Evolutionary conservation across 2,888 invertebrate genomes (phyloP).

Genomic region (Chouioia cunea): DNA sequence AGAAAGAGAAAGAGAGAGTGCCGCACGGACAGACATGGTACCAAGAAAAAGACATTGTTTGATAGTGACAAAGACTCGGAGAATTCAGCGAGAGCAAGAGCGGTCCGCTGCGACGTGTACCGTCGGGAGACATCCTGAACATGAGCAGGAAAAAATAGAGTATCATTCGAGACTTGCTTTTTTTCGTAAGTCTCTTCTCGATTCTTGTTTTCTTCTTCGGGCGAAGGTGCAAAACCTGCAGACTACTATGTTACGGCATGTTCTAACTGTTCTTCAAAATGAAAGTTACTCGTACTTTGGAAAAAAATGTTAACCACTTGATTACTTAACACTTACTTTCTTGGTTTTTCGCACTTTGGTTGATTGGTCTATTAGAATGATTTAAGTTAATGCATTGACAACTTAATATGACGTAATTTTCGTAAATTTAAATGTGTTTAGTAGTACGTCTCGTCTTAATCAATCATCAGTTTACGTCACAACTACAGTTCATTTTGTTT

Average conservation of each 20-base stretch:
- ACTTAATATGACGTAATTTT: too few species aligned
- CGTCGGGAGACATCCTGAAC: slow-evolving; percentile 18
- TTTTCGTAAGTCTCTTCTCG: too few species aligned
- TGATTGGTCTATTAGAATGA: too few species aligned
- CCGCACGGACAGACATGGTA: slow-evolving; percentile 27
- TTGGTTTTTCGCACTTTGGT: too few species aligned
- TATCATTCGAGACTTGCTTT: slow-evolving; percentile 7
- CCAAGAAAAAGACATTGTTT: slow-evolving; percentile 43
- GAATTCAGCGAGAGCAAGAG: slow-evolving; percentile 18
- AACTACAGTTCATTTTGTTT: too few species aligned
- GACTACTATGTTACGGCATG: background rate
- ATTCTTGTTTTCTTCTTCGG: background rate
- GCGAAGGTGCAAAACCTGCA: too few species aligned
- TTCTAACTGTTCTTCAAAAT: background rate
- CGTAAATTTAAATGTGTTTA: too few species aligned
- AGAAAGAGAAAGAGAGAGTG: slow-evolving; percentile 21
- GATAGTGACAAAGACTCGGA: slow-evolving; percentile 43
- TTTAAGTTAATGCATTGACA: too few species aligned
- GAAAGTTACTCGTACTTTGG: background rate
- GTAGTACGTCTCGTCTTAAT: too few species aligned
- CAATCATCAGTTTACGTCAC: too few species aligned
- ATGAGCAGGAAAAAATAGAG: slow-evolving; percentile 9
- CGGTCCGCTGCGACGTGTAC: slow-evolving; percentile 2
- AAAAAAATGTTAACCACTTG: background rate
- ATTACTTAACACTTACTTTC: too few species aligned